Evolutionary conservation across 2,888 invertebrate genomes (phyloP), one percentile per base, ranked within the genome.

Genomic region (Cantharis lateralis): DNA sequence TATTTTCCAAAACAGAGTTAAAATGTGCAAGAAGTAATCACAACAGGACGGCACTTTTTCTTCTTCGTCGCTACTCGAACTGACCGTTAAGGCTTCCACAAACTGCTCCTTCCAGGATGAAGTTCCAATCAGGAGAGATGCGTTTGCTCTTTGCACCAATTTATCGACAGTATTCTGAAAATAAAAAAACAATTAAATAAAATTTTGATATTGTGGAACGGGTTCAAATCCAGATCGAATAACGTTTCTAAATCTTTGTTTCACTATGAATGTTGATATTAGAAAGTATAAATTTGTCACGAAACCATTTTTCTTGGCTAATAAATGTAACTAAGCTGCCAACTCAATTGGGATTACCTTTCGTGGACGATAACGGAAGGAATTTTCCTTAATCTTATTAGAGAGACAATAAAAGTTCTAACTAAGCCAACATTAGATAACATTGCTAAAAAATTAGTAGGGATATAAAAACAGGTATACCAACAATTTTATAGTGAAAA

Each of bases 91-190:
- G 62, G 99, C 99, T 89, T 99, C 99, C 84, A 95, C 91, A 88
- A 99, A 99, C 89, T 99, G 99, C 86, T 99, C 99, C 88, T 95
- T 96, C 99, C 99, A 99, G 0, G 98, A 97, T n/a, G 97, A 97
- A 15, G 99, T 98, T 78, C 99, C 95, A 82, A 95, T 93, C 80
- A 98, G 93, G 80, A 98, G 92, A 15, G 98, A 98, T 66, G 97
- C 95, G 88, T 98, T 98, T 79, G 98, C 98, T 87, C 98, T 93
- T 90, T 98, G 98, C 82, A 99, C 95, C 88, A 99, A 92, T 89
- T 98, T 98, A 90, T 99, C 99, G 79, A 99, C 99, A 63, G 98
- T 98, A 87, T 96, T 98, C 96, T 97, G 91, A 10, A 90, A 90
- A 82, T 84, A 85, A 81, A 80, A 78, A 80, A 74, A 68, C 72